Conservation (phyloP, 2,113 vertebrate species). For the Trichomycterus rosablanca region DNA sequence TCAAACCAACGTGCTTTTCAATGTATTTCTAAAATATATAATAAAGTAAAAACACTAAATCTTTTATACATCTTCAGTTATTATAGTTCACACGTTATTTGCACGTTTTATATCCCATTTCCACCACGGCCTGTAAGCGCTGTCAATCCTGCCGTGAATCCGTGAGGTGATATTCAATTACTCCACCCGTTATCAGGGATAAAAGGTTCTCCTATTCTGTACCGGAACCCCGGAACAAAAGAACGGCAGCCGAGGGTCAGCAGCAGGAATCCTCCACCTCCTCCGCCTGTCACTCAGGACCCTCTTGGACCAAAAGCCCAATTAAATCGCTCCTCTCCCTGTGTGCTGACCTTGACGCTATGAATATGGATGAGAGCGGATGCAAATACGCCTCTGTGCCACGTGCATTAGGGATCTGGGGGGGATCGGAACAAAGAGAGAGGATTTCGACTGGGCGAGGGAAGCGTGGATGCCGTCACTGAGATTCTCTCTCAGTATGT, state of each 20-base stretch:
- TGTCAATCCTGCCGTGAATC: too few species aligned
- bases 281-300: slow-evolving; percentile 71
- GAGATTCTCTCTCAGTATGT: too few species aligned
- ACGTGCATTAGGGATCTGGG: slow-evolving; percentile 33
- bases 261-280: slow-evolving; percentile 63
- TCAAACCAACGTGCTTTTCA: too few species aligned
- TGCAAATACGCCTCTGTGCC: slow-evolving; percentile 62
- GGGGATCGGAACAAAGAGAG: slow-evolving; percentile 54
- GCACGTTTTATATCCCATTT: too few species aligned
- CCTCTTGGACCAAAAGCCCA: slow-evolving; percentile 68
- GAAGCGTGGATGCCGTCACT: slow-evolving; percentile 64
- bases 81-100: too few species aligned
- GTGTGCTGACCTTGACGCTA: slow-evolving; percentile 66
- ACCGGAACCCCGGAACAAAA: slow-evolving; percentile 49
- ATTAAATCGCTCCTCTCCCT: slow-evolving; percentile 63
- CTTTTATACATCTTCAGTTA: too few species aligned
- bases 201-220: slow-evolving; percentile 56
- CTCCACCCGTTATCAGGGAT: slow-evolving; percentile 43
- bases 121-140: too few species aligned
- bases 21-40: too few species aligned
- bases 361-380: slow-evolving; percentile 72
- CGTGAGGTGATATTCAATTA: slow-evolving; percentile 37
- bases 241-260: slow-evolving; percentile 62
- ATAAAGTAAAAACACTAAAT: too few species aligned
- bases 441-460: slow-evolving; percentile 50